Evolutionary conservation across 2,113 vertebrate genomes (phyloP).

Genomic region (Festucalex cinctus): DNA sequence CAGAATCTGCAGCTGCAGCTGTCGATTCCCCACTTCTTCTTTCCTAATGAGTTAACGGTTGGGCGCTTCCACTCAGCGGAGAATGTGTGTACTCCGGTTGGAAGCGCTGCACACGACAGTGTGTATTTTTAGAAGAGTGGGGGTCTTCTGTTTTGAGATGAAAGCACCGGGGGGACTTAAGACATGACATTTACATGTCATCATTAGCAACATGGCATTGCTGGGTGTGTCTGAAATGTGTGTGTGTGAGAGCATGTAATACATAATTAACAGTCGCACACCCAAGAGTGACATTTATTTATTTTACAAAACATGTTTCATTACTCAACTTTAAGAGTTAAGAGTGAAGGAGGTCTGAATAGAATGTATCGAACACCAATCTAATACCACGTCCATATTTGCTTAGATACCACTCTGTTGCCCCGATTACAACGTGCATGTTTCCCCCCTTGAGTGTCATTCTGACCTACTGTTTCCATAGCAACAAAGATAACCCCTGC

Average conservation of each 20-base stretch:
- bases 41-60: slow-evolving; percentile 45
- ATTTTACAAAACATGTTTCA: not conserved
- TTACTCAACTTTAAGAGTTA: not conserved
- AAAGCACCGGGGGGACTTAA: slow-evolving; percentile 50
- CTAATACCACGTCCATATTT: not conserved
- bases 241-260: slow-evolving; percentile 3
- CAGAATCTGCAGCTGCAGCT: slow-evolving; percentile 16
- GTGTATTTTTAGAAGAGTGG: slow-evolving; percentile 23
- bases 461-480: slow-evolving; percentile 53
- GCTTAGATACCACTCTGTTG: slow-evolving; percentile 41
- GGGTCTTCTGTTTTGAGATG: slow-evolving; percentile 47
- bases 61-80: slow-evolving; percentile 39
- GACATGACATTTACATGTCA: slow-evolving; percentile 69
- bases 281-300: not conserved
- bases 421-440: slow-evolving; percentile 55
- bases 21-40: slow-evolving; percentile 34
- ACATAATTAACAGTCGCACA: not conserved
- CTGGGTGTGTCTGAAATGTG: slow-evolving; percentile 26
- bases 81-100: slow-evolving; percentile 26
- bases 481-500: slow-evolving; percentile 35
- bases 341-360: not conserved
- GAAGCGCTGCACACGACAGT: slow-evolving; percentile 17
- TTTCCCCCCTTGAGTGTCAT: slow-evolving; percentile 21
- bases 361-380: not conserved
- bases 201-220: slow-evolving; percentile 59